These are phyloP conservation scores for Colinus virginianus DNA, from an alignment of 2,113 vertebrate species.

Conservation along the genomic window DNA sequence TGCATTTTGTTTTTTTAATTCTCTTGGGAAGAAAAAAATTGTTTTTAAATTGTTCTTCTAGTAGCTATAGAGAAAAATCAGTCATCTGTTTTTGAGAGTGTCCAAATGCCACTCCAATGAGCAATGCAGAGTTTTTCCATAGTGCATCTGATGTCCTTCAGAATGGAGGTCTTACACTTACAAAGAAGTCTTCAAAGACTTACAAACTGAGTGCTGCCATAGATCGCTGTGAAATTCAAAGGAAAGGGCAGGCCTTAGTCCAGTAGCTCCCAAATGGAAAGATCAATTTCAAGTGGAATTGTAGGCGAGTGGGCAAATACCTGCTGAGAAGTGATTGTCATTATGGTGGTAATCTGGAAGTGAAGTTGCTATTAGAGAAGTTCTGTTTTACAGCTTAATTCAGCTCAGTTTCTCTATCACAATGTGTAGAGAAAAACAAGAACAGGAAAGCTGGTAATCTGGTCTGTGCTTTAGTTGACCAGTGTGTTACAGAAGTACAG, in stretches of 20 bases:
- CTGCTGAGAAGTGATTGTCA: background rate
- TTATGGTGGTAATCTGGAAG: background rate
- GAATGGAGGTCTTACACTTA: background rate
- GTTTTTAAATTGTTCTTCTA: background rate
- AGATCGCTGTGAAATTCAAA: background rate
- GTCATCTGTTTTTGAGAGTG: background rate
- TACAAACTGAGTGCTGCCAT: background rate
- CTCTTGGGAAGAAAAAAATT: background rate
- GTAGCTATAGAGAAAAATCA: background rate
- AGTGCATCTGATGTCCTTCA: background rate
- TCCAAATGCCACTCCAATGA: background rate
- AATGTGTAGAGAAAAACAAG: background rate
- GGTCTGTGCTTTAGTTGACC: background rate
- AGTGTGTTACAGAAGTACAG: background rate
- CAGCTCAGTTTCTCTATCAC: background rate
- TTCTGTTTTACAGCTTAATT: background rate
- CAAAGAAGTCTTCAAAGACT: background rate
- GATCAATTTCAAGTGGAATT: background rate
- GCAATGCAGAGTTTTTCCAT: background rate
- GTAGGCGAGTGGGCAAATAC: background rate
- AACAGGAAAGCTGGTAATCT: background rate
- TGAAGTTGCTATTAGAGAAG: background rate
- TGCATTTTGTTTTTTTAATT: background rate
- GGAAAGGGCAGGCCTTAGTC: background rate
- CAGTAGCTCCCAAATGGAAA: background rate